Evolutionary conservation across 2,113 vertebrate species (phyloP).

Genomic region (Pelodiscus sinensis): DNA sequence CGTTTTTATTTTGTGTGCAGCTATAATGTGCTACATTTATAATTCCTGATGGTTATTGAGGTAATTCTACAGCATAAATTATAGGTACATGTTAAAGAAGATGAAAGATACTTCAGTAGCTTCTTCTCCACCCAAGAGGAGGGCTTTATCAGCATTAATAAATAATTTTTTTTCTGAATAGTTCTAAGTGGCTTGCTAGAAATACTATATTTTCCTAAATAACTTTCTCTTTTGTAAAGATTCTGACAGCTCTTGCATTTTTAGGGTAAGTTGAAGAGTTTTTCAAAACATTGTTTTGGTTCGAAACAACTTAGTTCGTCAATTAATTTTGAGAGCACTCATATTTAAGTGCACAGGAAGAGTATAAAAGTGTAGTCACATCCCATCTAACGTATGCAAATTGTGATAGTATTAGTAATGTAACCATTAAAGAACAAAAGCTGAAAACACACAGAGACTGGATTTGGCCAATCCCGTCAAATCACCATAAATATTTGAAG

Average conservation of each 20-base stretch:
- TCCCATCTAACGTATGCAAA: conserved; percentile 44
- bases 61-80: conserved; percentile 42
- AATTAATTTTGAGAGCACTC: conserved; percentile 70
- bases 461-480: conserved; percentile 73
- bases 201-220: not conserved
- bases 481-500: conserved; percentile 82
- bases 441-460: conserved; percentile 68
- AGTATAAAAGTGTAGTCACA: conserved; percentile 24
- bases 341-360: conserved; percentile 64
- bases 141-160: conserved; percentile 31
- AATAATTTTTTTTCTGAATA: not conserved
- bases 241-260: conserved; percentile 55
- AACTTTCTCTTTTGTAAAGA: conserved; percentile 17
- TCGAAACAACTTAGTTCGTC: conserved; percentile 68
- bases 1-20: not conserved
- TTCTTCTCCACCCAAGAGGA: conserved; percentile 13
- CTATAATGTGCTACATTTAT: not conserved
- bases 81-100: not conserved
- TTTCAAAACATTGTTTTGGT: conserved; percentile 72
- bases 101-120: not conserved
- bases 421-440: conserved; percentile 77
- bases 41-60: conserved; percentile 5
- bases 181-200: not conserved
- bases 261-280: conserved; percentile 56
- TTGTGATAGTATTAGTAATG: conserved; percentile 68